phyloP scores from a whole-genome alignment of 1,140 invertebrate species.

The Pinna nobilis region DNA sequence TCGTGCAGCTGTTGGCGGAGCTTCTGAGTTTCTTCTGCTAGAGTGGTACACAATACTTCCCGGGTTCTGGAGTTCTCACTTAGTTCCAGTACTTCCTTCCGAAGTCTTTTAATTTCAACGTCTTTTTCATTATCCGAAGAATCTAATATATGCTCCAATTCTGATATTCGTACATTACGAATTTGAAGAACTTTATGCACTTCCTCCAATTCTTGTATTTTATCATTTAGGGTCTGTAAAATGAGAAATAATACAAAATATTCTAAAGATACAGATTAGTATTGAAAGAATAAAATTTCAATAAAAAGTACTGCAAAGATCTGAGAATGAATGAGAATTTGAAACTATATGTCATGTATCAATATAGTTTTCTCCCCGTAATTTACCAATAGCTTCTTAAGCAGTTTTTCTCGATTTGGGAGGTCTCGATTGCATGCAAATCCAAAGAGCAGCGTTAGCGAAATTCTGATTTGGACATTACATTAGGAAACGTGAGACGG shows the following conservation, averaged over 20 bases:
- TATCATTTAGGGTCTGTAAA: background rate
- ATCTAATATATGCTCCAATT: conserved; percentile 38
- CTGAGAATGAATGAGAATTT: no score
- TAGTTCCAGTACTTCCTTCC: conserved; percentile 27
- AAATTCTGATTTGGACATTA: no score
- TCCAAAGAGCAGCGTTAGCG: no score
- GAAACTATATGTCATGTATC: no score
- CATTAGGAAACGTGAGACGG: no score
- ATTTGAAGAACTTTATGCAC: background rate
- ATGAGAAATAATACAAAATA: background rate
- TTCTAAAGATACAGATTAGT: no score
- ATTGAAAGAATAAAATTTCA: no score
- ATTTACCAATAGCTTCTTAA: no score
- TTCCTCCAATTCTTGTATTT: background rate
- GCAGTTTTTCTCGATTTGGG: no score
- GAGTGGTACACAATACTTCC: conserved; percentile 38
- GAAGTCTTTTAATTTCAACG: conserved; percentile 31
- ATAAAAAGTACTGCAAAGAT: no score
- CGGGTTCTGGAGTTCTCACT: conserved; percentile 29
- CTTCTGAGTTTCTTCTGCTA: conserved; percentile 41
- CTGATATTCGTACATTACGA: background rate
- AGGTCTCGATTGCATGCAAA: no score
- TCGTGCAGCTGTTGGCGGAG: conserved; percentile 44
- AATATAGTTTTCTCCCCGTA: no score
- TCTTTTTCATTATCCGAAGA: conserved; percentile 47